These are phyloP conservation scores for Phengaris arion DNA, from an alignment of 2,888 invertebrate genomes.

Conservation along the genomic window DNA sequence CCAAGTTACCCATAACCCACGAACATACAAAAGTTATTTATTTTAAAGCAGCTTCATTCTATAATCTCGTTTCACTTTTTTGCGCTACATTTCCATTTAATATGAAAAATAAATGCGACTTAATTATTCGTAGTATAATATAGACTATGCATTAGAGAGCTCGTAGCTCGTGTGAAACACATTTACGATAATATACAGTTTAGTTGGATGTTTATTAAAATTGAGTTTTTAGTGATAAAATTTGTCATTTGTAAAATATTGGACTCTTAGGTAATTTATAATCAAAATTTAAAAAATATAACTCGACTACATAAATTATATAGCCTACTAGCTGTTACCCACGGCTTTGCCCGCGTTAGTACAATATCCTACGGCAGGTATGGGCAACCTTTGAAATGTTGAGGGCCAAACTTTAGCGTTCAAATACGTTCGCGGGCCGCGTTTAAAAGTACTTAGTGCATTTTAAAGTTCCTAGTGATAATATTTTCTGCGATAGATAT, in stretches of 20 bases:
- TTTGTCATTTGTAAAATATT: background rate
- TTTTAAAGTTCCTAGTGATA: no score
- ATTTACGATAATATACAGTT: conserved; percentile 8
- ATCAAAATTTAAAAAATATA: no score
- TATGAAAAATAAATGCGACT: conserved; percentile 8
- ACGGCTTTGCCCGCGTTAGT: no score
- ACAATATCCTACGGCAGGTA: no score
- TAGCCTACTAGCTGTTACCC: no score
- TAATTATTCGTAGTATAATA: conserved; percentile 3
- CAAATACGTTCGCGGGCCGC: no score
- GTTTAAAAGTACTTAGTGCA: no score
- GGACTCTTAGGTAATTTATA: no score
- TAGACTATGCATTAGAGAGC: background rate
- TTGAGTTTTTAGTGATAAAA: background rate
- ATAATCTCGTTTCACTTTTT: background rate
- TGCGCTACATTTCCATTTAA: background rate
- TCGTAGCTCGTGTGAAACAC: conserved; percentile 1
- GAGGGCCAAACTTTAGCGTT: no score
- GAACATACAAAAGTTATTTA: background rate
- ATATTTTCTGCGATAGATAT: no score
- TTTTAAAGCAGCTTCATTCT: background rate
- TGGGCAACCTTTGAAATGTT: no score
- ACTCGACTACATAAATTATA: no score
- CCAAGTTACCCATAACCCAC: background rate
- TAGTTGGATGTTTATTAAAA: conserved; percentile 12